Evolutionary conservation across 2,113 vertebrate species (phyloP).

Genomic region (Oncorhynchus kisutch): DNA sequence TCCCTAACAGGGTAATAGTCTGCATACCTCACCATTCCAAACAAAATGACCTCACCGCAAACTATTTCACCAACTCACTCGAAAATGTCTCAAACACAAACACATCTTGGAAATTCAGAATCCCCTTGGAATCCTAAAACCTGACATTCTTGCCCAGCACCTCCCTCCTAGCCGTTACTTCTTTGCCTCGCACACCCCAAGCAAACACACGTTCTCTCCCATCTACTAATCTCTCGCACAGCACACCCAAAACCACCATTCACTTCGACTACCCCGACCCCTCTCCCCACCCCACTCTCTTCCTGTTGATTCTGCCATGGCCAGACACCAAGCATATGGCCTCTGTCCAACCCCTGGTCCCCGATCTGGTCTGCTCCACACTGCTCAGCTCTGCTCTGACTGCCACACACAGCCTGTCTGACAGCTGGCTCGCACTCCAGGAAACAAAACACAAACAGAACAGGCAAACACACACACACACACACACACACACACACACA

Average conservation of each 20-base stretch:
- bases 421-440: slow-evolving; percentile 73
- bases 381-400: slow-evolving; percentile 3
- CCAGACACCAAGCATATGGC: slow-evolving; percentile 69
- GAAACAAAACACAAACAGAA: slow-evolving; percentile 67
- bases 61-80: too few relatives aligned
- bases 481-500: slow-evolving; percentile 36
- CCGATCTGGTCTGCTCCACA: slow-evolving; percentile 6
- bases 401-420: slow-evolving; percentile 65
- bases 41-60: slow-evolving; percentile 31
- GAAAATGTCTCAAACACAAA: slow-evolving; percentile 22
- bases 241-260: slow-evolving; percentile 39
- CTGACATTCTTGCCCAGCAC: background rate
- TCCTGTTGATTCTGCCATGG: slow-evolving; percentile 57
- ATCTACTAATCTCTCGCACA: slow-evolving; percentile 35
- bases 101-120: slow-evolving; percentile 30
- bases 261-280: background rate
- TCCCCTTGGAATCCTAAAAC: too few relatives aligned
- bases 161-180: slow-evolving; percentile 13
- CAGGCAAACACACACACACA: slow-evolving; percentile 22
- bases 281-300: slow-evolving; percentile 11
- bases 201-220: slow-evolving; percentile 2
- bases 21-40: slow-evolving; percentile 48
- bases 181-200: slow-evolving; percentile 23
- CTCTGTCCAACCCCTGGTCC: slow-evolving; percentile 42
- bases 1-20: slow-evolving; percentile 25